Conservation (phyloP, 2,113 vertebrate genomes). For the Bujurquina vittata region DNA sequence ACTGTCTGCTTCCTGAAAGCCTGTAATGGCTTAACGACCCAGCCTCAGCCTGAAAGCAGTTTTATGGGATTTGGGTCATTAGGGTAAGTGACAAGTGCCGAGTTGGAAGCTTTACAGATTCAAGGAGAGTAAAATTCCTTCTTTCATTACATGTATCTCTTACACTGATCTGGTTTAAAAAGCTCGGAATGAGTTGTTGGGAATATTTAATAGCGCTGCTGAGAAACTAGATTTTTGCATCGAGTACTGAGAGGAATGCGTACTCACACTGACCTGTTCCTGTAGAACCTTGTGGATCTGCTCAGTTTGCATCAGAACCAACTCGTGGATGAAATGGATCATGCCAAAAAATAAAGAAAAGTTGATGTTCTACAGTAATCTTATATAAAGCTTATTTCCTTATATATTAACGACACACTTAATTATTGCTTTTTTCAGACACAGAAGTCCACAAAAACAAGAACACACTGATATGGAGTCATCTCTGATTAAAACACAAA, state of each 20-base stretch:
- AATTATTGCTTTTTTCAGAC: neutral
- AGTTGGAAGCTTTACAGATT: neutral
- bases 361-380: neutral
- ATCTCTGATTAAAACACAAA: too few species aligned
- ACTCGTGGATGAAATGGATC: neutral
- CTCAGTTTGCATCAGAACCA: conserved; percentile 37
- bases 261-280: conserved; percentile 61
- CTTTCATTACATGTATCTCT: neutral
- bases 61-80: neutral
- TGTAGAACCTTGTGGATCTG: conserved; percentile 67
- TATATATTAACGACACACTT: neutral
- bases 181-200: neutral
- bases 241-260: neutral
- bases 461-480: neutral
- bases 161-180: neutral
- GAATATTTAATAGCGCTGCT: neutral
- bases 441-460: neutral
- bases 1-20: neutral
- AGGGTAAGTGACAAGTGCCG: neutral
- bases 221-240: neutral
- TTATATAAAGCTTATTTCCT: neutral
- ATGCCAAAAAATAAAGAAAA: neutral
- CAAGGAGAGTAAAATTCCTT: neutral
- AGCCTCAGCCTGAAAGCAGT: neutral
- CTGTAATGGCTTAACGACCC: conserved; percentile 4